Evolutionary conservation across 2,113 vertebrate species (phyloP), one percentile per base, ranked within the genome.

Genomic region (Gadus macrocephalus): DNA sequence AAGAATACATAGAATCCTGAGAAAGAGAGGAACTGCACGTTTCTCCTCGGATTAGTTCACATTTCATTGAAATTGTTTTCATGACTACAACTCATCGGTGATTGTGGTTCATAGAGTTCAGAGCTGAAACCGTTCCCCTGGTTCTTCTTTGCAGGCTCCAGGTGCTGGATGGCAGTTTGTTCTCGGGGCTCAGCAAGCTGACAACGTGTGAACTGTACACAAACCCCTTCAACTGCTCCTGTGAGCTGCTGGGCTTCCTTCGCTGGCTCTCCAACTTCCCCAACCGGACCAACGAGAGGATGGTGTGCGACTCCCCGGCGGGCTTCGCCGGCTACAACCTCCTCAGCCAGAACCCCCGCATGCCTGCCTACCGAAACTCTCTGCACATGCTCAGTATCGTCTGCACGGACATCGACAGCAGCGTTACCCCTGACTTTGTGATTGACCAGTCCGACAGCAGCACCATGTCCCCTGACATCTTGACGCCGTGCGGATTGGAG

Each of bases 141-240:
- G 0, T 69, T 20, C 58, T 15, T 55, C 64, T 66, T 15, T 22
- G 14, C 76, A 90, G 95, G 83, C 95, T 99, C 85, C 97, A 99
- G 87, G 92, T 93, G 78, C 81, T 98, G 66, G 95, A 97, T 79
- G 91, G 96, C 60, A 86, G 85, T 78, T 93, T 96, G 77, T 98
- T 99, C 65, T 84, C 90, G 0, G 93, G 93, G 68, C 92, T 98
- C 74, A 85, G 87, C 16, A 95, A 93, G 78, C 92, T 99, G 55
- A 95, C 94, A 0, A 96, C 96, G 16, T 99, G 97, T 28, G 96
- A 98, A 85, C 93, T 99, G 15, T 98, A 98, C 89, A 95, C 95
- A 73, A 99, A 99, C 89, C 97, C 97, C 0, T 99, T 99, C 92
- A 94, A 94, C 83, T 99, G 97, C 85, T 98, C 96, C 59, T 99